Evolutionary conservation across 2,888 invertebrate genomes (phyloP), one percentile per base, ranked within the genome.

Genomic region (Eugnorisma glareosa): DNA sequence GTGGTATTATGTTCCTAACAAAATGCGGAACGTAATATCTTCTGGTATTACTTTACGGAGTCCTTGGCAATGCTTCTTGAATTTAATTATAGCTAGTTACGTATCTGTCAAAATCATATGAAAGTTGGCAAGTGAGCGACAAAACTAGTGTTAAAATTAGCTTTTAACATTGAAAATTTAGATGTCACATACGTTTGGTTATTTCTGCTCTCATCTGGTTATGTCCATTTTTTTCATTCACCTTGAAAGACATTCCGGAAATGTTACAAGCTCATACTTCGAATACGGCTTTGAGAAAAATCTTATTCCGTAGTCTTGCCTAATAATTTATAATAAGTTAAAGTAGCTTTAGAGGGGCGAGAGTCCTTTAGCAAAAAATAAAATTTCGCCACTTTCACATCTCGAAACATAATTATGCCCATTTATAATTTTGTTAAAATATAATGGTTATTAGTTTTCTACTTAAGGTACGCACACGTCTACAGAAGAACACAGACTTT

Each of bases 21-120:
- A 71, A 73, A 80, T 77, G 64, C 79, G 81, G 81, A 83, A 81
- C 77, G 59, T 48, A 61, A 43, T 77, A 75, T 82, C 31, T 73
- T 68, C 71, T 71, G 48, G 54, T 73, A 67, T 67, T 67, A 77
- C 67, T 73, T 66, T 75, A 31, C 45, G 6, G 67, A 84, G 93
- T 92, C 95, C 95, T 96, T 96, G 96, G 96, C 96, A 96, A 92
- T 95, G 96, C 87, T 92, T 93, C 93, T 94, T 94, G 93, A 93
- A 94, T 95, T 94, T 95, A 96, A 95, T 94, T 95, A 94, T 96
- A 96, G 93, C 94, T 91, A 92, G 92, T 90, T 91, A 91, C 93
- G 93, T 94, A 93, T 93, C 94, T 94, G 94, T 96, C 95, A 95
- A 95, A 96, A 92, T 92, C 91, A 91, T 92, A 94, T 91, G 93